phyloP scores from a whole-genome alignment of 2,113 vertebrate genomes.

The Haemorhous mexicanus region DNA sequence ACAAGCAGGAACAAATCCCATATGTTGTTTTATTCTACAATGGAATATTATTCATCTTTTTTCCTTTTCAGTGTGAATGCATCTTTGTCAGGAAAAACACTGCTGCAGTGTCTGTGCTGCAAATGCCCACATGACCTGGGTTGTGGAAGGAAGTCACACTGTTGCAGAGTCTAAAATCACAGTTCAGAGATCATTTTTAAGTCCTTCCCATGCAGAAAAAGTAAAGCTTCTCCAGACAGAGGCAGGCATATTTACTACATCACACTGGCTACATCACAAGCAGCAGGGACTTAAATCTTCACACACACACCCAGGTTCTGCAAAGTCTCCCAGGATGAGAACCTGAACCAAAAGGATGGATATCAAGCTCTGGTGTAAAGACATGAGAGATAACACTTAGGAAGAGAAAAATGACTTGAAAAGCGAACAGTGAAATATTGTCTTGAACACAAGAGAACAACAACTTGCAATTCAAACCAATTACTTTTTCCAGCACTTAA shows the following conservation, averaged over 20 bases:
- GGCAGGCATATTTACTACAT: background rate
- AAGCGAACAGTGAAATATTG: background rate
- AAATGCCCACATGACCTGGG: background rate
- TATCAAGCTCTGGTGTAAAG: background rate
- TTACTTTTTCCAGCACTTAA: background rate
- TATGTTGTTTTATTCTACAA: background rate
- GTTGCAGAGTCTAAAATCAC: background rate
- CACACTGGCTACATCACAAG: background rate
- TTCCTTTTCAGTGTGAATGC: background rate
- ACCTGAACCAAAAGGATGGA: background rate
- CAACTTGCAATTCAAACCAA: background rate
- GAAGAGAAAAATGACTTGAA: background rate
- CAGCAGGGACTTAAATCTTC: background rate
- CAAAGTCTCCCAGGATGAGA: background rate
- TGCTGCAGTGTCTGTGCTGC: background rate
- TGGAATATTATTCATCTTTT: background rate
- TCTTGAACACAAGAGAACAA: background rate
- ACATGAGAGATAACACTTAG: background rate
- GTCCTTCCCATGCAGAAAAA: background rate
- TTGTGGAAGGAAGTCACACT: background rate
- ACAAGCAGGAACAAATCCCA: background rate
- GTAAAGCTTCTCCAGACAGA: background rate
- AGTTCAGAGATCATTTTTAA: background rate
- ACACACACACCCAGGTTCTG: background rate
- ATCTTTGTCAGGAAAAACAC: background rate